Conservation (phyloP, 2,888 invertebrate genomes). For the Ferrisia virgata region DNA sequence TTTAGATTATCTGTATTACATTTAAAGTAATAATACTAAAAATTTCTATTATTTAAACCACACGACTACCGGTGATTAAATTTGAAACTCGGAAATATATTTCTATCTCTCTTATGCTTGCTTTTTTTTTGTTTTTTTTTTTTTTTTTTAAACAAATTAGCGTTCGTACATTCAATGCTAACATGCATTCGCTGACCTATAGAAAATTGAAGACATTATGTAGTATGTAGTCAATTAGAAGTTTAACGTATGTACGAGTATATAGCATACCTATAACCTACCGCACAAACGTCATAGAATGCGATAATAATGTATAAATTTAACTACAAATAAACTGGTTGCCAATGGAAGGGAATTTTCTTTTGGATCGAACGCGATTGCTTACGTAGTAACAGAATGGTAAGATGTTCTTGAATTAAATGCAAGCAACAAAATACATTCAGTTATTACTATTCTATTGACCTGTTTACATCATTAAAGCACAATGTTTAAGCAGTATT, state of each 20-base stretch:
- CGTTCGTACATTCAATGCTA: constrained; percentile 4
- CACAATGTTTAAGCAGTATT: background rate
- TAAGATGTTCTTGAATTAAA: background rate
- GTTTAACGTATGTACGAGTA: background rate
- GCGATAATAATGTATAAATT: background rate
- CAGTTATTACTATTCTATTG: background rate
- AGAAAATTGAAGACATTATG: background rate
- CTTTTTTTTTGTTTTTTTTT: too few species aligned
- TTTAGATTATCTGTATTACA: background rate
- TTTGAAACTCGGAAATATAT: background rate
- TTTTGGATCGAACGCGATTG: background rate
- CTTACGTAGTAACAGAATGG: background rate
- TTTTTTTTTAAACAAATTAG: background rate
- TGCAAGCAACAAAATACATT: background rate
- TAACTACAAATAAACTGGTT: background rate
- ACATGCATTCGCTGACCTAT: constrained; percentile 13
- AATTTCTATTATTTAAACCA: background rate
- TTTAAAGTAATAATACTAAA: background rate
- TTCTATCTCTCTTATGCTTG: background rate
- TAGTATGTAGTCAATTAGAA: background rate
- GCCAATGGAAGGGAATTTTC: background rate
- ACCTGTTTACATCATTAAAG: constrained; percentile 1
- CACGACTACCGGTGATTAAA: constrained; percentile 10
- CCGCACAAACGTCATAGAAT: background rate
- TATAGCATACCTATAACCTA: background rate